Conservation (phyloP, 2,888 invertebrate species). For the Dolomedes plantarius region DNA sequence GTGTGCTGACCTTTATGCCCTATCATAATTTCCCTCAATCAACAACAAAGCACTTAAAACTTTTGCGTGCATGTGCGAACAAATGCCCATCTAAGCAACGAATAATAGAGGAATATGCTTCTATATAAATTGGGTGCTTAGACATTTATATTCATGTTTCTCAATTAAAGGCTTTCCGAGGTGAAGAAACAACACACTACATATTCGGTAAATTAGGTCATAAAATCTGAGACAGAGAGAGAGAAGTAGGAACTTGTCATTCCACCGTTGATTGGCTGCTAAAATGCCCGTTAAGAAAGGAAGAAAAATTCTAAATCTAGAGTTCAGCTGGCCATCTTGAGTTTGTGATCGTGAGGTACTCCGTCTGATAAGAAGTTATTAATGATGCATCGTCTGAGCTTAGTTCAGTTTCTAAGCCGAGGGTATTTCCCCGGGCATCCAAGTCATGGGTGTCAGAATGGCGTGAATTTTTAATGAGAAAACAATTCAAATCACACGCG, state of each 20-base stretch:
- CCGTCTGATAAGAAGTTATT: conserved; percentile 30
- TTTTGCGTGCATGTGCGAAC: no score
- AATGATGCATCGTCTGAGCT: conserved; percentile 29
- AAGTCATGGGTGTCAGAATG: conserved; percentile 9
- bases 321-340: conserved; percentile 18
- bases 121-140: no score
- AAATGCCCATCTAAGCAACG: no score
- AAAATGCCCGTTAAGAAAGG: neutral
- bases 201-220: no score
- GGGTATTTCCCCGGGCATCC: conserved; percentile 11
- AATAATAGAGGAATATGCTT: no score
- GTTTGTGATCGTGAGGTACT: conserved; percentile 15
- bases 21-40: no score
- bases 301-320: neutral
- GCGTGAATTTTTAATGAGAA: conserved; percentile 32
- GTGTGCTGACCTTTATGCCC: no score
- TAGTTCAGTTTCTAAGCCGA: neutral
- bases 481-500: conserved; percentile 6
- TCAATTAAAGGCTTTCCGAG: no score
- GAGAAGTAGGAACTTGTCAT: neutral
- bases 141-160: no score
- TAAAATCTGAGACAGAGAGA: neutral
- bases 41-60: no score
- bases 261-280: neutral
- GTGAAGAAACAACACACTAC: no score